Percentiles rank a stretch among this genome's conserved stretches.
Evolutionary conservation across 2,888 invertebrate species (phyloP).

Genomic region (Drosophila ustulata): DNA sequence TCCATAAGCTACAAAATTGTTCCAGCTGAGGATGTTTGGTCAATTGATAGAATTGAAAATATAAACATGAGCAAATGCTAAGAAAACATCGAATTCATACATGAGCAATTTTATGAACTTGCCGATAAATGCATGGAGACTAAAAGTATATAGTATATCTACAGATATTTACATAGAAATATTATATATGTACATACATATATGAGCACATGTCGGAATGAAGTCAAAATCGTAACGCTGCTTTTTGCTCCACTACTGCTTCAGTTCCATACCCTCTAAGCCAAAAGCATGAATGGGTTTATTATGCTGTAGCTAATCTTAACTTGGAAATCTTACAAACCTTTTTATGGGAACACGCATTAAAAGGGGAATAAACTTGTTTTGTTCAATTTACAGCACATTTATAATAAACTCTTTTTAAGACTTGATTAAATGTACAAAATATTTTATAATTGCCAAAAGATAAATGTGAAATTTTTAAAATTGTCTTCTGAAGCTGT

Average conservation of each 20-base stretch:
- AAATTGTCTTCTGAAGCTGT: too few species aligned
- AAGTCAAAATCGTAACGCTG: conserved; percentile 38
- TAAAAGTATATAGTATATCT: conserved; percentile 6
- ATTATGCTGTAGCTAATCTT: neutral
- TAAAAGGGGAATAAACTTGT: neutral
- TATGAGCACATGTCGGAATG: conserved; percentile 24
- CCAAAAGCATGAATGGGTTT: neutral
- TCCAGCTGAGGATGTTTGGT: conserved; percentile 63
- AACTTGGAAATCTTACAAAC: neutral
- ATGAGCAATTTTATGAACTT: conserved; percentile 63
- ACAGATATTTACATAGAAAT: conserved; percentile 1
- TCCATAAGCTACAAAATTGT: conserved; percentile 53
- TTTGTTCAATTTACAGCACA: neutral
- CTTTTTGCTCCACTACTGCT: conserved; percentile 53
- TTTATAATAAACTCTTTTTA: neutral
- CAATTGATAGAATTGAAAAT: conserved; percentile 70
- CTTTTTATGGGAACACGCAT: neutral
- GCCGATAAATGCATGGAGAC: conserved; percentile 20
- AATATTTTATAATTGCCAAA: neutral
- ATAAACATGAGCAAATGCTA: conserved; percentile 65
- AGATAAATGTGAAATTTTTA: too few species aligned
- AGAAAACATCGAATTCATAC: conserved; percentile 39
- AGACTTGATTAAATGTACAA: neutral
- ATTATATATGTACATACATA: conserved; percentile 8
- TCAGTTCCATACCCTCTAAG: conserved; percentile 31